phyloP scores from a whole-genome alignment of 2,888 invertebrate species.

The Orthonychiurus folsomi region DNA sequence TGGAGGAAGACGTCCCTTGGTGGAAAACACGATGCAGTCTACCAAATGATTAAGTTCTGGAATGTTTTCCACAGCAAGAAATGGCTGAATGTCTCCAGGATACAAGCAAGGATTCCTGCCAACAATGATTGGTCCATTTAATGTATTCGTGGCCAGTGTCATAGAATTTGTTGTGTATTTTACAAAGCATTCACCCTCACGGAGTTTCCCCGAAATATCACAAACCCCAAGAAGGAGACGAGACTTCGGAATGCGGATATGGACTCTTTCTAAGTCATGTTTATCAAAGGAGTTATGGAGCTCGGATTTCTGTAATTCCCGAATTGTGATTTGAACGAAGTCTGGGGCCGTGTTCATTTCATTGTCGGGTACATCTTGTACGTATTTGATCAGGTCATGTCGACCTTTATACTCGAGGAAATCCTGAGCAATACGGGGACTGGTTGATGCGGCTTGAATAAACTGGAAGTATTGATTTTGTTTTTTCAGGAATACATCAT shows the following conservation, averaged over 20 bases:
- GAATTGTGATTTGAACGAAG: neutral
- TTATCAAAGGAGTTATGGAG: neutral
- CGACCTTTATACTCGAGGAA: neutral
- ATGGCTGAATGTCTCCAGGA: neutral
- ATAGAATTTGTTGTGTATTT: neutral
- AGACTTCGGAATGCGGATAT: constrained; percentile 12
- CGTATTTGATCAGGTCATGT: neutral
- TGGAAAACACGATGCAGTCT: neutral
- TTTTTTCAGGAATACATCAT: constrained; percentile 9
- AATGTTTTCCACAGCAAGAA: neutral
- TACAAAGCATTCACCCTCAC: neutral
- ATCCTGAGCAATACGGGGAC: neutral
- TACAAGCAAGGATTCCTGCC: neutral
- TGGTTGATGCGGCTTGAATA: neutral
- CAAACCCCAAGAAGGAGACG: constrained; percentile 15
- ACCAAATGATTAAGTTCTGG: neutral
- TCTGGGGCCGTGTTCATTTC: neutral
- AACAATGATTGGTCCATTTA: neutral
- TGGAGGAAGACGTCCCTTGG: neutral
- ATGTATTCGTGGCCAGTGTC: neutral
- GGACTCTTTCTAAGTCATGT: neutral
- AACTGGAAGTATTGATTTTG: neutral
- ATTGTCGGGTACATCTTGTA: neutral
- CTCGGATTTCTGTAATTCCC: neutral
- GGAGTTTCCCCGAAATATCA: constrained; percentile 10